Conservation (phyloP, 2,888 invertebrate species). For the Cosmia pyralina region DNA sequence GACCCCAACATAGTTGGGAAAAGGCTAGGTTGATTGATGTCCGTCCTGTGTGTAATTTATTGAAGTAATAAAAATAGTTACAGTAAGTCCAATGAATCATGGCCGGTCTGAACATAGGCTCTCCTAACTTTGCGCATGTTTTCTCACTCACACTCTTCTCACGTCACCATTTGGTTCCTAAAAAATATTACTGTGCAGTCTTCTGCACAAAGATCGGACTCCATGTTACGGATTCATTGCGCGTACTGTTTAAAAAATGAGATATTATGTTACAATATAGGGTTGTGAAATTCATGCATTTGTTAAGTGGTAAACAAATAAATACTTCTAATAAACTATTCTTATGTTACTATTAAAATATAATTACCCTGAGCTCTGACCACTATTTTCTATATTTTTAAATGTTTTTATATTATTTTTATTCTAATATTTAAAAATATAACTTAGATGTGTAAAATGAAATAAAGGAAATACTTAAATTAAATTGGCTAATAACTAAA, state of each 20-base stretch:
- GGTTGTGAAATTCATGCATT: not conserved
- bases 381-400: too few species aligned
- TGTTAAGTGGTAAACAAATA: not conserved
- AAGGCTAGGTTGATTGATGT: too few species aligned
- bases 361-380: not conserved
- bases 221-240: not conserved
- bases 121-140: not conserved
- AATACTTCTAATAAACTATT: not conserved
- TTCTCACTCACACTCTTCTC: not conserved
- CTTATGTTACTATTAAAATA: not conserved
- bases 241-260: not conserved
- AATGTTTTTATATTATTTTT: too few species aligned
- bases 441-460: too few species aligned
- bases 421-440: too few species aligned
- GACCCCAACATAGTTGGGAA: too few species aligned
- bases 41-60: not conserved
- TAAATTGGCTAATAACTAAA: too few species aligned
- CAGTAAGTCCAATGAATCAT: not conserved
- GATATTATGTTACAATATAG: not conserved
- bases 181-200: too few species aligned
- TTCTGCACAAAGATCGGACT: not conserved
- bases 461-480: too few species aligned
- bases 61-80: too few species aligned
- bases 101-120: not conserved
- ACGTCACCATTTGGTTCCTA: not conserved